Evolutionary conservation across 2,797 vertebrate genomes (phyloP).

Genomic region (Lerista edwardsae): DNA sequence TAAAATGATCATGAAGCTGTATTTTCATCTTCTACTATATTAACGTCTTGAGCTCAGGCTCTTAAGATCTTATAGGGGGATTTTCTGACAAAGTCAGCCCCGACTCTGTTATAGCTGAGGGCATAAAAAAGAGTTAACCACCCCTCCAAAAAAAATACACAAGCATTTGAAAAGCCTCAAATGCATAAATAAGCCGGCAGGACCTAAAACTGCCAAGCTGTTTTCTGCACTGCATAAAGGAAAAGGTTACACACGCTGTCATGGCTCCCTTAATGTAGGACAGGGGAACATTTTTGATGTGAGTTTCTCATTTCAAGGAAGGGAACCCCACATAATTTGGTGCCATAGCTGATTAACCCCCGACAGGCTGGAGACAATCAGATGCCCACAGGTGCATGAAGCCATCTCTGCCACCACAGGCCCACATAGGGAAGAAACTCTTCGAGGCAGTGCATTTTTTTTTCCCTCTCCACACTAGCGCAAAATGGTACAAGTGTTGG

Average conservation of each 20-base stretch:
- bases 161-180: slow-evolving; percentile 48
- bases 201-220: slow-evolving; percentile 28
- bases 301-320: slow-evolving; percentile 54
- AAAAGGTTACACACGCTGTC: slow-evolving; percentile 54
- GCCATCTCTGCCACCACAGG: neutral
- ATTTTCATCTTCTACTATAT: slow-evolving; percentile 51
- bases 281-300: slow-evolving; percentile 37
- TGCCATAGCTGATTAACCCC: slow-evolving; percentile 40
- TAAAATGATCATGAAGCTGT: slow-evolving; percentile 32
- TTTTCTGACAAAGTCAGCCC: slow-evolving; percentile 51
- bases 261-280: slow-evolving; percentile 43
- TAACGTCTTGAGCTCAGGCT: slow-evolving; percentile 42
- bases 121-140: slow-evolving; percentile 26
- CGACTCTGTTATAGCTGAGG: slow-evolving; percentile 51
- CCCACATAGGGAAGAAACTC: neutral
- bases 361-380: neutral
- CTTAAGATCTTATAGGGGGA: slow-evolving; percentile 30
- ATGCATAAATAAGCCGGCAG: slow-evolving; percentile 25
- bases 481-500: neutral
- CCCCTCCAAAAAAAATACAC: slow-evolving; percentile 27
- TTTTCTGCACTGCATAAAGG: slow-evolving; percentile 54
- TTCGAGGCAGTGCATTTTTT: neutral
- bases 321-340: slow-evolving; percentile 33
- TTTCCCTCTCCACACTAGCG: too few species aligned
- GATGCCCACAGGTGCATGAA: slow-evolving; percentile 1